Conservation (phyloP, 2,888 invertebrate genomes). For the Drosophila percnosoma region DNA sequence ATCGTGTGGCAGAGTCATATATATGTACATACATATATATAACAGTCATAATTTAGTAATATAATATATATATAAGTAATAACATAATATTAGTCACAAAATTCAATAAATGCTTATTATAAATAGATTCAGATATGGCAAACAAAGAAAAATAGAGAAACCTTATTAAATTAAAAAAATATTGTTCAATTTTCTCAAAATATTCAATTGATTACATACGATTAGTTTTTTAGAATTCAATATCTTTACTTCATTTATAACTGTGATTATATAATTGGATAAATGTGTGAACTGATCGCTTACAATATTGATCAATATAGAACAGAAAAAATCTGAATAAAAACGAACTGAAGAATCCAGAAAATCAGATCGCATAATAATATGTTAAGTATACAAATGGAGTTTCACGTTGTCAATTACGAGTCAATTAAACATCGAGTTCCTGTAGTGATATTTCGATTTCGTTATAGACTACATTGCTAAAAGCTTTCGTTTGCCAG, state of each 20-base stretch:
- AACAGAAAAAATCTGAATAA: neutral
- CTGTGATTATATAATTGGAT: neutral
- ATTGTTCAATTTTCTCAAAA: no score
- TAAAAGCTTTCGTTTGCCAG: constrained; percentile 42
- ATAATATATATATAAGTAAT: no score
- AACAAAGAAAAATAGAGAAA: no score
- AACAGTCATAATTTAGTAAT: no score
- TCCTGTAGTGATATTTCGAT: neutral
- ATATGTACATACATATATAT: no score
- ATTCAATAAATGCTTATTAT: no score
- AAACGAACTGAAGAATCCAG: neutral
- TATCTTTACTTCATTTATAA: neutral
- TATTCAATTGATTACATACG: no score
- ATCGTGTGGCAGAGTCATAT: no score
- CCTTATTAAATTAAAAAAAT: no score
- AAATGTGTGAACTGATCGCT: neutral
- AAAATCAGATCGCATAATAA: neutral
- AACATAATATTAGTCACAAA: no score
- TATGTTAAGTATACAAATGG: neutral
- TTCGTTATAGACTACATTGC: neutral
- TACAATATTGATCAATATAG: neutral
- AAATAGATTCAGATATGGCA: no score
- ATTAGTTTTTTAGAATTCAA: neutral
- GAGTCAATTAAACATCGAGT: neutral
- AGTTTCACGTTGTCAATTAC: neutral